phyloP scores from a whole-genome alignment of 2,797 vertebrate genomes.

The Echiichthys vipera region DNA sequence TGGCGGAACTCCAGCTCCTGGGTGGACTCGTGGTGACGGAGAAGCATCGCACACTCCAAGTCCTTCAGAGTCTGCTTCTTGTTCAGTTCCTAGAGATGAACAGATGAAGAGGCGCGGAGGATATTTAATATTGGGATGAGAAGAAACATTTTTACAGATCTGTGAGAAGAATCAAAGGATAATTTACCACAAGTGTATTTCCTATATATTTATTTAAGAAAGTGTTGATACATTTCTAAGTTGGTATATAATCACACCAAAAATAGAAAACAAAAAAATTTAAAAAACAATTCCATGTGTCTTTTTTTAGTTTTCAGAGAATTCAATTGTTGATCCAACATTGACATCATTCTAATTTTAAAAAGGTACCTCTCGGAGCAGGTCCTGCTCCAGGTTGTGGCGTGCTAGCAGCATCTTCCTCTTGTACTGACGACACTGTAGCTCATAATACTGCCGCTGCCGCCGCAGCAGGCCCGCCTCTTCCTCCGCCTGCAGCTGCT shows the following conservation, averaged over 20 bases:
- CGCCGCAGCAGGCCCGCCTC: conserved; percentile 90
- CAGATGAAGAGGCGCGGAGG: neutral
- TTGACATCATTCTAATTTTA: neutral
- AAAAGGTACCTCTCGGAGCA: conserved; percentile 86
- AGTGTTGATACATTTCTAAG: neutral
- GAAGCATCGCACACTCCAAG: conserved; percentile 92
- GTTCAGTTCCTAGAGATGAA: conserved; percentile 89
- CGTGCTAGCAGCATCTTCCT: conserved; percentile 92
- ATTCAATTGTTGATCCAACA: neutral
- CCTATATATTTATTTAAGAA: neutral
- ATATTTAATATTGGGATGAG: neutral
- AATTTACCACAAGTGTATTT: neutral
- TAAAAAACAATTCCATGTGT: no score
- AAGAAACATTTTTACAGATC: neutral
- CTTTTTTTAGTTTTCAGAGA: neutral
- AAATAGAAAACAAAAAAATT: neutral
- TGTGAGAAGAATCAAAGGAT: neutral
- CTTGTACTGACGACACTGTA: conserved; percentile 94
- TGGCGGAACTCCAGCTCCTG: conserved; percentile 94
- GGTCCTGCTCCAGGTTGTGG: conserved; percentile 93
- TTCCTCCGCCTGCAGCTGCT: conserved; percentile 93
- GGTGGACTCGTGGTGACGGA: conserved; percentile 93
- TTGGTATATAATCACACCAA: neutral
- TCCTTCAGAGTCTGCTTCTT: conserved; percentile 96
- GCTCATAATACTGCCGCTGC: conserved; percentile 93